Conservation (phyloP, 1,140 invertebrate species). For the Schmidtea mediterranea region DNA sequence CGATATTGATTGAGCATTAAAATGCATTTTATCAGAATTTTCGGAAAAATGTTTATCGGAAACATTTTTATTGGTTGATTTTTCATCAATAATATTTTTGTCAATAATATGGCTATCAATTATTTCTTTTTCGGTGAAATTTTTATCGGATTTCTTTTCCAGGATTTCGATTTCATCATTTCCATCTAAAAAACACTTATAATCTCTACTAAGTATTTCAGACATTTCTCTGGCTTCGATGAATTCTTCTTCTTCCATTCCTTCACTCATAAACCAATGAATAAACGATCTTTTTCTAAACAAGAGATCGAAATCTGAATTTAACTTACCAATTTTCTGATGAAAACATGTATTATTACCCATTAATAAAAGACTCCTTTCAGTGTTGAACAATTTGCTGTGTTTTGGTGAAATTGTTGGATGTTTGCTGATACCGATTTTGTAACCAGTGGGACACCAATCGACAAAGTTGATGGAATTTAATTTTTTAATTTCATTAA, state of each 20-base stretch:
- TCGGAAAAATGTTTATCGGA: no score
- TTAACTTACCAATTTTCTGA: slow-evolving; percentile 25
- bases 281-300: slow-evolving; percentile 1
- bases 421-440: slow-evolving; percentile 20
- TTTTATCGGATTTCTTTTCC: no score
- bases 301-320: slow-evolving; percentile 14
- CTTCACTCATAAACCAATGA: neutral
- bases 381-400: slow-evolving; percentile 17
- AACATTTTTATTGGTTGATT: no score
- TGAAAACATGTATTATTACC: slow-evolving; percentile 52
- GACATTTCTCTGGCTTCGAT: slow-evolving; percentile 7
- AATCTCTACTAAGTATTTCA: slow-evolving; percentile 9
- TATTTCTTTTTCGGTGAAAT: no score
- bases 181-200: slow-evolving; percentile 15
- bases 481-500: slow-evolving; percentile 36
- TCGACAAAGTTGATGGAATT: slow-evolving; percentile 9
- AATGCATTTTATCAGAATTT: no score
- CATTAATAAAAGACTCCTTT: slow-evolving; percentile 37
- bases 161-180: no score
- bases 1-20: no score
- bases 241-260: slow-evolving; percentile 7
- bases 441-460: slow-evolving; percentile 30
- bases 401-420: slow-evolving; percentile 17
- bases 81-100: no score
- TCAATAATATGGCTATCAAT: no score